phyloP scores from a whole-genome alignment of 1,140 invertebrate genomes.

The Lysiphlebus fabarum region DNA sequence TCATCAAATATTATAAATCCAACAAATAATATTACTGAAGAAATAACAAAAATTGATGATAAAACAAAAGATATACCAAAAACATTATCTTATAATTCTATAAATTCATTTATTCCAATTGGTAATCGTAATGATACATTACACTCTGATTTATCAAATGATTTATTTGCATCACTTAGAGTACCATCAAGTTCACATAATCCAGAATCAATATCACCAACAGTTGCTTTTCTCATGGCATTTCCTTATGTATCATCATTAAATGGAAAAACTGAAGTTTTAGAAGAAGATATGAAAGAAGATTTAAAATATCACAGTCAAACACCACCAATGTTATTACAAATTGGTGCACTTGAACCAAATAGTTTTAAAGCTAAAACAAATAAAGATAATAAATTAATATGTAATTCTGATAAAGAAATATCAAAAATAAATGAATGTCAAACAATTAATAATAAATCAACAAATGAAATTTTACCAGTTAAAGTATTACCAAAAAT shows the following conservation, averaged over 20 bases:
- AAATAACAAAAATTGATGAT: conserved; percentile 31
- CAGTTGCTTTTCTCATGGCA: conserved; percentile 71
- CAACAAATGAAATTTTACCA: conserved; percentile 16
- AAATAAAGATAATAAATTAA: neutral
- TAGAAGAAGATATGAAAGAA: conserved; percentile 58
- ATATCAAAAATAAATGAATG: conserved; percentile 9
- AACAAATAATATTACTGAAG: conserved; percentile 11
- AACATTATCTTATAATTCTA: conserved; percentile 51
- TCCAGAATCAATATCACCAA: conserved; percentile 70
- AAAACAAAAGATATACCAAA: conserved; percentile 46
- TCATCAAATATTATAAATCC: conserved; percentile 9
- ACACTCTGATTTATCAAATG: conserved; percentile 68
- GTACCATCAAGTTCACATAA: conserved; percentile 62
- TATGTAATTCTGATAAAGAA: conserved; percentile 7
- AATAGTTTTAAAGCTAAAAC: conserved; percentile 53
- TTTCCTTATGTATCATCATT: conserved; percentile 68
- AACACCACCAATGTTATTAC: conserved; percentile 61
- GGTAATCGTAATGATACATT: conserved; percentile 58
- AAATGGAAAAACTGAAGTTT: conserved; percentile 59
- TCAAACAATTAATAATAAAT: conserved; percentile 12
- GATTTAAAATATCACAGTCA: conserved; percentile 57
- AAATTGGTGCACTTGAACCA: conserved; percentile 61
- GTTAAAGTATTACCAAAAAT: conserved; percentile 46
- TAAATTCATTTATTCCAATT: conserved; percentile 55
- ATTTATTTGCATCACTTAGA: conserved; percentile 68